phyloP scores from a whole-genome alignment of 2,888 invertebrate species.

The Poecilobothrus nobilitatus region DNA sequence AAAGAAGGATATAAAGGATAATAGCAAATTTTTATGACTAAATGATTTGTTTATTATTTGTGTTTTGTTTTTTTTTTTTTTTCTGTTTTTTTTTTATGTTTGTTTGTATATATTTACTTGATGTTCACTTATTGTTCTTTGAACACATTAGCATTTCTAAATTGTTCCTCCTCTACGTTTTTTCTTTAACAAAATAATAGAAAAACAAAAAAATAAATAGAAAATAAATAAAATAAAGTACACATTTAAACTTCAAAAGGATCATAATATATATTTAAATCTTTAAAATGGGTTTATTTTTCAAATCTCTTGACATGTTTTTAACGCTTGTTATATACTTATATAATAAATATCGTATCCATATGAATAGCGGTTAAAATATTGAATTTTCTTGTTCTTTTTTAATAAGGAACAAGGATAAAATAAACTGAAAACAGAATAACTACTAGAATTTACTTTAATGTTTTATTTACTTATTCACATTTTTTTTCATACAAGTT shows the following conservation, averaged over 20 bases:
- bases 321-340: too few species aligned
- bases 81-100: neutral
- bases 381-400: too few species aligned
- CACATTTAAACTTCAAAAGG: too few species aligned
- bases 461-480: too few species aligned
- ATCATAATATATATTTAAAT: neutral
- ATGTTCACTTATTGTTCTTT: neutral
- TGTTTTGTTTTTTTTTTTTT: neutral
- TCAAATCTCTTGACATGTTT: neutral
- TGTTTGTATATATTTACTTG: too few species aligned
- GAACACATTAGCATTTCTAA: neutral
- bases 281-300: neutral
- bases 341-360: neutral
- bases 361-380: neutral
- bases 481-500: too few species aligned
- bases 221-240: neutral
- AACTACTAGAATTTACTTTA: too few species aligned
- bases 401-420: too few species aligned
- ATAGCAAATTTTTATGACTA: slow-evolving; percentile 3
- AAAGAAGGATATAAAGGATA: neutral
- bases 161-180: neutral
- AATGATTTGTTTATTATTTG: neutral
- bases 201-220: neutral
- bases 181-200: neutral
- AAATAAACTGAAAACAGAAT: too few species aligned